phyloP scores from a whole-genome alignment of 2,113 vertebrate species.

The Podarcis raffonei region DNA sequence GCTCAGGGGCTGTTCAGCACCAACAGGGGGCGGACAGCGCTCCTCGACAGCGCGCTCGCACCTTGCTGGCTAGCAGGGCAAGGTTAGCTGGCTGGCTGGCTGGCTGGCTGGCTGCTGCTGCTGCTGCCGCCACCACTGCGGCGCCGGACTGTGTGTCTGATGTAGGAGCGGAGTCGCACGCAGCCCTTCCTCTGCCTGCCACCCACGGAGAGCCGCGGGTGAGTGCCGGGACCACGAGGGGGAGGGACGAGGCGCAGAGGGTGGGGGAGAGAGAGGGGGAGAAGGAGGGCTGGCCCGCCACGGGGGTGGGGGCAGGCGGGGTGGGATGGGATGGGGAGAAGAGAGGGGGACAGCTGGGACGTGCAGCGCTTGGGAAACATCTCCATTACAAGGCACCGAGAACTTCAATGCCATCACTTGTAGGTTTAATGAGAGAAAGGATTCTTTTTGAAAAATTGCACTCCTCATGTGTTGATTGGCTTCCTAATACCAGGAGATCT shows the following conservation, averaged over 20 bases:
- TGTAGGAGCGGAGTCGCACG: not conserved
- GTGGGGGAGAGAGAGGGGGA: not conserved
- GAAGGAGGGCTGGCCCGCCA: too few species aligned
- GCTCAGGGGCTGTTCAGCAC: slow-evolving; percentile 7
- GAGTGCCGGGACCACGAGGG: slow-evolving; percentile 8
- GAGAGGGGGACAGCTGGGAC: not conserved
- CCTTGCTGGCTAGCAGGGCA: not conserved
- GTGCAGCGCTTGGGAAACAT: not conserved
- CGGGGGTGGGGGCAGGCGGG: not conserved
- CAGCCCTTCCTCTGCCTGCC: not conserved
- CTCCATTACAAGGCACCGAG: too few species aligned
- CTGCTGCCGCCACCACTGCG: not conserved
- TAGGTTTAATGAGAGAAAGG: not conserved
- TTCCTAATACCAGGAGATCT: too few species aligned
- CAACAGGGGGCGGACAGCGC: slow-evolving; percentile 24
- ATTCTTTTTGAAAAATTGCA: not conserved
- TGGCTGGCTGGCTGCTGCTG: not conserved
- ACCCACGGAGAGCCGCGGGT: slow-evolving; percentile 27
- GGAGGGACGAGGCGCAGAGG: not conserved
- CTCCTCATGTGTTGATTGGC: too few species aligned
- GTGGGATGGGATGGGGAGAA: not conserved
- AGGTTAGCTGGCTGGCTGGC: not conserved
- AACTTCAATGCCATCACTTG: too few species aligned
- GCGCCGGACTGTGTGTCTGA: slow-evolving; percentile 1
- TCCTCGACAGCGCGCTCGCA: not conserved